Percentiles rank a stretch among this genome's conserved stretches.
Conservation (phyloP, 64 coral and sea anemone species). For the Catalaphyllia jardinei region DNA sequence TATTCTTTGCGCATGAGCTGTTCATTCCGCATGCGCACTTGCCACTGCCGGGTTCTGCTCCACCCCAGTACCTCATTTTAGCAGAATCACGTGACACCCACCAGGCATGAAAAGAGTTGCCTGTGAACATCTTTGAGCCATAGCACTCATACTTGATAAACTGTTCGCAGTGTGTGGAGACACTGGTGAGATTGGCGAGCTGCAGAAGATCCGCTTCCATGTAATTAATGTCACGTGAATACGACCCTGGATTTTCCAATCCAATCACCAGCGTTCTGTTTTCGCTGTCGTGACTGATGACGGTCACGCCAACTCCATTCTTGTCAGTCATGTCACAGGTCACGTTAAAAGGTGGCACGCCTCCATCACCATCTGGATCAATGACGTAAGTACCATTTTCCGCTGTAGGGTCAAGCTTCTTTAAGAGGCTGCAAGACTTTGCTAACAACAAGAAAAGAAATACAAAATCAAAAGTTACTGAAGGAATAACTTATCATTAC, state of each 20-base stretch:
- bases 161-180: not conserved
- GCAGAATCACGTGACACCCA: conserved; percentile 7
- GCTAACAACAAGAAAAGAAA: not conserved
- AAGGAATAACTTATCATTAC: no score
- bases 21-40: not conserved
- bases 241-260: not conserved
- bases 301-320: conserved; percentile 15
- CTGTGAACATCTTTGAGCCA: not conserved
- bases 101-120: not conserved
- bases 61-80: not conserved
- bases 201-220: not conserved
- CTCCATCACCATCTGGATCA: conserved; percentile 31
- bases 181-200: not conserved
- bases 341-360: conserved; percentile 18
- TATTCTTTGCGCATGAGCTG: not conserved
- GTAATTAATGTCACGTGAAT: not conserved
- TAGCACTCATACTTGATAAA: not conserved
- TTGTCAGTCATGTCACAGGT: conserved; percentile 21
- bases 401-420: not conserved
- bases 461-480: no score
- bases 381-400: conserved; percentile 3
- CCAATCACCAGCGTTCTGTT: not conserved
- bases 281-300: not conserved
- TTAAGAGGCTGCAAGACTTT: conserved; percentile 30
- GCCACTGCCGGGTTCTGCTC: not conserved